phyloP scores from a whole-genome alignment of 2,888 invertebrate species.

The Drosophila buzzatii region DNA sequence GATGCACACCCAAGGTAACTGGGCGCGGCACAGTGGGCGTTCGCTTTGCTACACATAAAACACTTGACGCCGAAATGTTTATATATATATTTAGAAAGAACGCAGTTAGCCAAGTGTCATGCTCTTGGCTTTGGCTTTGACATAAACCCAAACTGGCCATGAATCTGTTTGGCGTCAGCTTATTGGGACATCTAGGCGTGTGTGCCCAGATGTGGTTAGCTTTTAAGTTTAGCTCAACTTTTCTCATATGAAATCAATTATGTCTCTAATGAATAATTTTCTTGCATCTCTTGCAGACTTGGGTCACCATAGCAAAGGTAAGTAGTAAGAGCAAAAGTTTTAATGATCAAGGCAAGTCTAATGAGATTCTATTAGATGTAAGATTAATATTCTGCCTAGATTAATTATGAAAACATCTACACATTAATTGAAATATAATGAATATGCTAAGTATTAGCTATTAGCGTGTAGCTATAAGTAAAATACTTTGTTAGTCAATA shows the following conservation, averaged over 20 bases:
- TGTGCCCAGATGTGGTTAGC: conserved; percentile 3
- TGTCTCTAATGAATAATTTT: conserved; percentile 33
- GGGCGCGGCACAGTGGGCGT: background rate
- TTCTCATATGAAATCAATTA: conserved; percentile 27
- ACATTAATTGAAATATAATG: background rate
- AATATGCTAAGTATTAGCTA: background rate
- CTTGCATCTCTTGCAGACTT: conserved; percentile 42
- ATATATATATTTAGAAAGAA: too few species aligned
- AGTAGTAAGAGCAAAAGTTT: conserved; percentile 37
- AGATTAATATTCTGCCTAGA: background rate
- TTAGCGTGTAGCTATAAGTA: too few species aligned
- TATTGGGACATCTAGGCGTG: conserved; percentile 13
- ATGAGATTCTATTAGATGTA: background rate
- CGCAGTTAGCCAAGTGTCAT: conserved; percentile 40
- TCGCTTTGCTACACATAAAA: conserved; percentile 17
- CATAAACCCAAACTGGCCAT: conserved; percentile 51
- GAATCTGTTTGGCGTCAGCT: conserved; percentile 34
- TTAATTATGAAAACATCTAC: background rate
- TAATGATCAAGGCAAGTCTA: background rate
- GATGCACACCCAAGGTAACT: conserved; percentile 49
- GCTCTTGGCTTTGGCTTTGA: conserved; percentile 56
- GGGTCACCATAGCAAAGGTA: conserved; percentile 49
- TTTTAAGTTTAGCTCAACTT: conserved; percentile 29
- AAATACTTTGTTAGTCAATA: too few species aligned
- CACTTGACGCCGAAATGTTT: conserved; percentile 23